These are phyloP conservation scores for Pegea sp. DNA, from an alignment of 23 tunicate genomes.

Conservation along the genomic window DNA sequence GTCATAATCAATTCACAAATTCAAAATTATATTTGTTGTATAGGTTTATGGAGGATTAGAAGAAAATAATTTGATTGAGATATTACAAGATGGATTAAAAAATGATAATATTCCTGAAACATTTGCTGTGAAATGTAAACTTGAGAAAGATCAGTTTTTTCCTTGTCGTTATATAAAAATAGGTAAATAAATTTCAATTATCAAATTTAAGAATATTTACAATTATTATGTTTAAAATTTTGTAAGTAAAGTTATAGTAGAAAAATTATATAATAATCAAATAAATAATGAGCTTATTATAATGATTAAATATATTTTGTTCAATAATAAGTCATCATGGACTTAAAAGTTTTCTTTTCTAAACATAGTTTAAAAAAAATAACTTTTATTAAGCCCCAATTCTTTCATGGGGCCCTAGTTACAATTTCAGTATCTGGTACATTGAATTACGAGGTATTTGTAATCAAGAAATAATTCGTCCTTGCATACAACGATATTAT, in stretches of 20 bases:
- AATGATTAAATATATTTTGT: background rate
- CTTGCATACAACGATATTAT: slow-evolving; percentile 40
- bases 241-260: background rate
- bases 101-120: slow-evolving; percentile 65
- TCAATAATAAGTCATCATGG: background rate
- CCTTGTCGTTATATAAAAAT: slow-evolving; percentile 70
- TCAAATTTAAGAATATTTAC: too few relatives aligned
- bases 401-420: slow-evolving; percentile 75
- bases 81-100: slow-evolving; percentile 49
- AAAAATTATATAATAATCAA: background rate
- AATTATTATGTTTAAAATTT: too few relatives aligned
- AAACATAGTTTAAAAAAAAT: background rate
- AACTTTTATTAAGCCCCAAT: slow-evolving; percentile 24
- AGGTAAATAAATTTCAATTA: slow-evolving; percentile 10
- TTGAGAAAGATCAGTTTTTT: slow-evolving; percentile 16
- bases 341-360: background rate
- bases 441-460: slow-evolving; percentile 31
- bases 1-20: too few relatives aligned
- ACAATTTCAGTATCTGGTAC: slow-evolving; percentile 79
- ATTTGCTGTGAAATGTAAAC: slow-evolving; percentile 14
- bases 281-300: background rate
- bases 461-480: slow-evolving; percentile 17
- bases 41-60: slow-evolving; percentile 53
- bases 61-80: slow-evolving; percentile 33
- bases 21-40: background rate